Percentiles rank a stretch among this genome's conserved stretches.
phyloP scores from a whole-genome alignment of 2,888 invertebrate genomes.

The Lepeophtheirus nordmannii region DNA sequence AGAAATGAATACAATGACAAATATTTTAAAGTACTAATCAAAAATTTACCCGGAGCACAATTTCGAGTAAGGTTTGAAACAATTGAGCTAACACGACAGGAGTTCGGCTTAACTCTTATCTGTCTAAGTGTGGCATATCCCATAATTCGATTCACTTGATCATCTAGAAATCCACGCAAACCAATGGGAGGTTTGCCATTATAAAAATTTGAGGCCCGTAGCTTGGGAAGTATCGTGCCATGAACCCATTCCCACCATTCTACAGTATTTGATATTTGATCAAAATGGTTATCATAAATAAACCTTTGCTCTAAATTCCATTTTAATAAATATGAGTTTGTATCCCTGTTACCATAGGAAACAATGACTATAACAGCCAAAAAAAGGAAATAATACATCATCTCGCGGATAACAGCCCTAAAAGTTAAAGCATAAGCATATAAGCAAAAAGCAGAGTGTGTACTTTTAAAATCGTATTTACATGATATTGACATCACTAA shows the following conservation, averaged over 20 bases:
- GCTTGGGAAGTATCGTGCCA: slow-evolving; percentile 33
- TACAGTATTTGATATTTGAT: slow-evolving; percentile 32
- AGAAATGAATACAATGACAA: no score
- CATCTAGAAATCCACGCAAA: slow-evolving; percentile 38
- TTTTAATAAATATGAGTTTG: slow-evolving; percentile 25
- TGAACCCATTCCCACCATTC: slow-evolving; percentile 37
- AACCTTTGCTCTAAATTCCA: neutral
- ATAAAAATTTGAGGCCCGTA: slow-evolving; percentile 36
- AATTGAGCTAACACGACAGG: slow-evolving; percentile 21
- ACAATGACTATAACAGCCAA: slow-evolving; percentile 37
- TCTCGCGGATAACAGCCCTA: slow-evolving; percentile 34
- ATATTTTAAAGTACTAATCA: no score
- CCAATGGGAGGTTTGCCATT: slow-evolving; percentile 37
- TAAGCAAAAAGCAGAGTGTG: no score
- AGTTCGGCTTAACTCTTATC: slow-evolving; percentile 31
- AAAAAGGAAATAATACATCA: slow-evolving; percentile 36
- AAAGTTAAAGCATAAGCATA: neutral
- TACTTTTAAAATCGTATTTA: neutral
- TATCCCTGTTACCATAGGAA: slow-evolving; percentile 35
- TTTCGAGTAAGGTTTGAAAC: slow-evolving; percentile 19
- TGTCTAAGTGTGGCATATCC: slow-evolving; percentile 40
- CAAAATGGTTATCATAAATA: slow-evolving; percentile 14
- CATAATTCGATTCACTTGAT: slow-evolving; percentile 39
- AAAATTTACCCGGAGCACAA: slow-evolving; percentile 6
- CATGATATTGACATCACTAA: neutral